phyloP scores from a whole-genome alignment of 2,113 vertebrate genomes.

The Pseudonaja textilis region DNA sequence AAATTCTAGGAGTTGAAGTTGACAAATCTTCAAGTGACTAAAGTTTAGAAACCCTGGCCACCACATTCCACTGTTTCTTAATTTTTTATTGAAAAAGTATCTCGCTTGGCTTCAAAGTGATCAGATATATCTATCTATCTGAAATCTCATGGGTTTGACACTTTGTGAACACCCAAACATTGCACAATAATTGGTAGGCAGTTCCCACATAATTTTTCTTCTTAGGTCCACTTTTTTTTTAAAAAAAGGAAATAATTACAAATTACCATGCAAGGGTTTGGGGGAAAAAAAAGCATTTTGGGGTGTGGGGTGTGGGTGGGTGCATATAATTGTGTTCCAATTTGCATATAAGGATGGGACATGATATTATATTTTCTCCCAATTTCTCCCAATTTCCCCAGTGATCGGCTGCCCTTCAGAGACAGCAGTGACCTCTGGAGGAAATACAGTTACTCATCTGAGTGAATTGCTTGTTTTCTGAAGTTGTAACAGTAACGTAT shows the following conservation, averaged over 20 bases:
- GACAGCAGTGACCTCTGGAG: neutral
- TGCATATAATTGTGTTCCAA: neutral
- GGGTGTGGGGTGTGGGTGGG: neutral
- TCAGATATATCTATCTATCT: neutral
- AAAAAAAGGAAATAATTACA: neutral
- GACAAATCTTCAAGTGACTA: neutral
- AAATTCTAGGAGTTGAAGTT: neutral
- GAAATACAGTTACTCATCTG: neutral
- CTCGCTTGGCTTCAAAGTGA: neutral
- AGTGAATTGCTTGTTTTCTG: neutral
- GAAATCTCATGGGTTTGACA: neutral
- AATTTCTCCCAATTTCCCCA: neutral
- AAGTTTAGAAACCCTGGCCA: neutral
- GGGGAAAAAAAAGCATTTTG: neutral
- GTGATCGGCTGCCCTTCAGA: neutral
- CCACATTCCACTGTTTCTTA: neutral
- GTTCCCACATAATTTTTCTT: neutral
- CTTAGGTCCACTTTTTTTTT: neutral
- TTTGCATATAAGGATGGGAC: neutral
- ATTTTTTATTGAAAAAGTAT: neutral
- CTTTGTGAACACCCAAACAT: neutral
- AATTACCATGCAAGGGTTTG: neutral
- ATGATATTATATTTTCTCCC: neutral
- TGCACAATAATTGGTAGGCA: neutral
- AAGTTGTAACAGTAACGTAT: neutral